These are phyloP conservation scores for Coilia nasus DNA, from an alignment of 2,797 vertebrate genomes.

Conservation along the genomic window DNA sequence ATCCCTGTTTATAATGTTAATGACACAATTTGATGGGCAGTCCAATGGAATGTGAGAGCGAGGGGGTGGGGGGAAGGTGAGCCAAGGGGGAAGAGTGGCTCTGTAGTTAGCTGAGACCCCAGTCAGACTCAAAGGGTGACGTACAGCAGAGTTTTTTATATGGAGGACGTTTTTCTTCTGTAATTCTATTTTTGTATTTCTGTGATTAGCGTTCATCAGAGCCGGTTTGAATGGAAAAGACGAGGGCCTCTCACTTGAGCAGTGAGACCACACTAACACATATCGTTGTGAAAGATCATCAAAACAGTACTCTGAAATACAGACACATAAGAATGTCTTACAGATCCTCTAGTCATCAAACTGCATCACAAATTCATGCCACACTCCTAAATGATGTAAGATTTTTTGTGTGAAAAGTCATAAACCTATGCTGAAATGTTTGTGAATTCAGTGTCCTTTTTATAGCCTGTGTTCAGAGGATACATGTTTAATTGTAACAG, in stretches of 20 bases:
- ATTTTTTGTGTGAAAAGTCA: constrained; percentile 24
- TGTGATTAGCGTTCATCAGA: neutral
- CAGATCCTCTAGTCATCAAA: neutral
- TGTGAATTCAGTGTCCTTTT: neutral
- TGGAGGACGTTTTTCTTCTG: constrained; percentile 9
- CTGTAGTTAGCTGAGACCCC: neutral
- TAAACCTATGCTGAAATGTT: constrained; percentile 19
- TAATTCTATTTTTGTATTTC: constrained; percentile 23
- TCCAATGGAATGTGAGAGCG: neutral
- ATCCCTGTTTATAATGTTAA: neutral
- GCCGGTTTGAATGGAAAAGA: neutral
- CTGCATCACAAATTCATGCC: neutral
- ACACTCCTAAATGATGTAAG: neutral
- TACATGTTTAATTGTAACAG: no score
- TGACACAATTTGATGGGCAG: neutral
- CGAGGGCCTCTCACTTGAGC: neutral
- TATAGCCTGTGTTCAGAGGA: no score
- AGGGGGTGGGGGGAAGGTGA: no score
- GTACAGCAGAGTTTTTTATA: constrained; percentile 6
- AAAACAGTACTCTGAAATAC: neutral
- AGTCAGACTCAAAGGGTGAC: neutral
- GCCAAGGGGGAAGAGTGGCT: neutral
- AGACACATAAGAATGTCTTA: neutral
- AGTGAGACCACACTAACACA: neutral
- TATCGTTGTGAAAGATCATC: constrained; percentile 13